phyloP scores from a whole-genome alignment of 2,113 vertebrate genomes.

The Scomber scombrus region DNA sequence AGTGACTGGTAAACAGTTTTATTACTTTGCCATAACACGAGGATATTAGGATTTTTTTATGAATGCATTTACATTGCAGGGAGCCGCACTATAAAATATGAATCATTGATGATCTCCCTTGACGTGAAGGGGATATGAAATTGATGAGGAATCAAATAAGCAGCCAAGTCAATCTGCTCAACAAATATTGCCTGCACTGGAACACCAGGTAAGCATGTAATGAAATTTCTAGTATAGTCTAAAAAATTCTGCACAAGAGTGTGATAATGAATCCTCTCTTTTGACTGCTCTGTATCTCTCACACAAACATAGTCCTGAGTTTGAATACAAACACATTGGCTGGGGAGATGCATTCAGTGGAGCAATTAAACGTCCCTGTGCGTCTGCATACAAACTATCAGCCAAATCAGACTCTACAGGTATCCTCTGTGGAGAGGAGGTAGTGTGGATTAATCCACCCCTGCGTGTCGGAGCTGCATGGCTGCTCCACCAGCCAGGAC shows the following conservation, averaged over 20 bases:
- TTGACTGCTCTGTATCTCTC: slow-evolving; percentile 69
- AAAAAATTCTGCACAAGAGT: slow-evolving; percentile 69
- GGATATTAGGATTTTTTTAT: slow-evolving; percentile 63
- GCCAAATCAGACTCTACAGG: slow-evolving; percentile 82
- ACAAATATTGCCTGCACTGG: slow-evolving; percentile 74
- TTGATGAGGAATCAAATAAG: slow-evolving; percentile 77
- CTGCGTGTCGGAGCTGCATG: slow-evolving; percentile 76
- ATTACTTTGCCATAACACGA: slow-evolving; percentile 61
- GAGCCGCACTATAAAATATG: slow-evolving; percentile 64
- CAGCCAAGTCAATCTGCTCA: slow-evolving; percentile 74
- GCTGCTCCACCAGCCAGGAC: slow-evolving; percentile 73
- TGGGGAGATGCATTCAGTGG: slow-evolving; percentile 77
- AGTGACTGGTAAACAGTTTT: slow-evolving; percentile 65
- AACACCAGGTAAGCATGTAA: slow-evolving; percentile 82
- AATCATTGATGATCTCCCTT: slow-evolving; percentile 77
- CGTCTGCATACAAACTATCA: slow-evolving; percentile 80
- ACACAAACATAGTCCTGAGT: slow-evolving; percentile 68
- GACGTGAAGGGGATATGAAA: slow-evolving; percentile 71
- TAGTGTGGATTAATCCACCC: slow-evolving; percentile 81
- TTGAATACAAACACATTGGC: slow-evolving; percentile 72
- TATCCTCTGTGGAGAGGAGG: slow-evolving; percentile 76
- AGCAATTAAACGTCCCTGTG: slow-evolving; percentile 82
- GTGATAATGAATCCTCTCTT: slow-evolving; percentile 71
- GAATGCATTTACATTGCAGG: slow-evolving; percentile 69
- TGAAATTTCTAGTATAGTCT: slow-evolving; percentile 77